A percentile compares a stretch with the other conserved stretches of the same genome.
phyloP scores from a whole-genome alignment of 2,113 vertebrate genomes.

The Furnarius figulus region DNA sequence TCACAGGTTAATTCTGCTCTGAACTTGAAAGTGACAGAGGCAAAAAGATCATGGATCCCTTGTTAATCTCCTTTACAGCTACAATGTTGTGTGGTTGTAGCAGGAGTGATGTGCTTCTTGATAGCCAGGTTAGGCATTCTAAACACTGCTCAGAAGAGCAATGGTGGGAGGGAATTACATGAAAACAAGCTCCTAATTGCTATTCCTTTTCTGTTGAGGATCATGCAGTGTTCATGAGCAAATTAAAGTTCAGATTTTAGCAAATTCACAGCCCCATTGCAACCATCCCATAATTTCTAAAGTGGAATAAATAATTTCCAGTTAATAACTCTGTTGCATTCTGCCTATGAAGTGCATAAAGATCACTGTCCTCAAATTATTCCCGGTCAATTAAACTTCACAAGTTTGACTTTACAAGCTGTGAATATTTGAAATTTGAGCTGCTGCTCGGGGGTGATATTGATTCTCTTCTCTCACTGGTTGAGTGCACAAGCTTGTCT shows the following conservation, averaged over 20 bases:
- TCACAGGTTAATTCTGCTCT: constrained; percentile 25
- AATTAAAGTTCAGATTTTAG: not conserved
- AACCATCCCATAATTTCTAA: constrained; percentile 17
- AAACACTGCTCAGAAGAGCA: not conserved
- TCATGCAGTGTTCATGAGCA: not conserved
- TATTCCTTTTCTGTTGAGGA: not conserved
- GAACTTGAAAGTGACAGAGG: constrained; percentile 9
- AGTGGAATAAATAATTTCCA: constrained; percentile 38
- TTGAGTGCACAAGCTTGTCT: constrained; percentile 38
- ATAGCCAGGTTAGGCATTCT: not conserved
- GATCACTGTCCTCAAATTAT: constrained; percentile 43
- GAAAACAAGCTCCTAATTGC: constrained; percentile 15
- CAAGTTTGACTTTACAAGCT: constrained; percentile 39
- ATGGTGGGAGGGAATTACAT: not conserved
- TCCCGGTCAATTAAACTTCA: constrained; percentile 60
- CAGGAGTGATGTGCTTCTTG: not conserved
- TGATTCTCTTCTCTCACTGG: constrained; percentile 21
- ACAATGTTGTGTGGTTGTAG: not conserved
- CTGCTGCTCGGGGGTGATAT: constrained; percentile 27
- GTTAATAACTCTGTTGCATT: not conserved
- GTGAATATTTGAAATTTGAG: constrained; percentile 55
- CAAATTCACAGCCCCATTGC: not conserved
- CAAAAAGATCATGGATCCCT: not conserved
- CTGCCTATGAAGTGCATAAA: not conserved
- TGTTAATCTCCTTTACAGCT: constrained; percentile 6